Conservation (phyloP, 2,888 invertebrate genomes). For the Iphiclides podalirius region DNA sequence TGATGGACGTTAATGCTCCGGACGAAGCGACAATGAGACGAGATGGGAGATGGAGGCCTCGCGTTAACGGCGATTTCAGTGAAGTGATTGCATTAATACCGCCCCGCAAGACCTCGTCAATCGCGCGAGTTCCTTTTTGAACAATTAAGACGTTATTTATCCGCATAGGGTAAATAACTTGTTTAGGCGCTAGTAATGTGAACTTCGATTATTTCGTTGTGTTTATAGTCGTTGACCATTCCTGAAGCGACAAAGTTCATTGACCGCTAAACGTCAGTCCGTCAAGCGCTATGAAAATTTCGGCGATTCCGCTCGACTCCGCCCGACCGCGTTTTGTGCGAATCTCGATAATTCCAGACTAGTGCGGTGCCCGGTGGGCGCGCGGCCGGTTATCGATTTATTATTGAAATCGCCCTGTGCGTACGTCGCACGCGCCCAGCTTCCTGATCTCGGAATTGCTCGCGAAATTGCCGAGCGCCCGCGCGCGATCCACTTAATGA, state of each 20-base stretch:
- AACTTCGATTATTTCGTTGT: too few species aligned
- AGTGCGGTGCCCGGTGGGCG: slow-evolving; percentile 56
- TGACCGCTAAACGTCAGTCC: too few species aligned
- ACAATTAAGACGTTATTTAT: slow-evolving; percentile 7
- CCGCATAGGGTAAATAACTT: too few species aligned
- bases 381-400: slow-evolving; percentile 64
- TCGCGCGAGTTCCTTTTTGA: slow-evolving; percentile 31
- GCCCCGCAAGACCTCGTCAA: slow-evolving; percentile 16
- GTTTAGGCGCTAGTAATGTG: too few species aligned
- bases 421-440: slow-evolving; percentile 57
- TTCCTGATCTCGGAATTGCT: slow-evolving; percentile 70
- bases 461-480: slow-evolving; percentile 74
- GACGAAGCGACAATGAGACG: slow-evolving; percentile 25
- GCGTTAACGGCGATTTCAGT: slow-evolving; percentile 26
- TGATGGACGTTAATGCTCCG: slow-evolving; percentile 40
- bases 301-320: too few species aligned
- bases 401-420: slow-evolving; percentile 76
- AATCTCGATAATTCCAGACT: slow-evolving; percentile 70
- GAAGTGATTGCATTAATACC: slow-evolving; percentile 26
- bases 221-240: too few species aligned
- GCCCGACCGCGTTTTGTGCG: too few species aligned
- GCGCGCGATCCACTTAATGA: slow-evolving; percentile 61
- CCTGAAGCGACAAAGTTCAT: too few species aligned
- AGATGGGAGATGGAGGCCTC: slow-evolving; percentile 17
- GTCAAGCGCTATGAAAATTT: too few species aligned